These are phyloP conservation scores for Cantharis lateralis DNA, from an alignment of 2,888 invertebrate species.

Conservation along the genomic window DNA sequence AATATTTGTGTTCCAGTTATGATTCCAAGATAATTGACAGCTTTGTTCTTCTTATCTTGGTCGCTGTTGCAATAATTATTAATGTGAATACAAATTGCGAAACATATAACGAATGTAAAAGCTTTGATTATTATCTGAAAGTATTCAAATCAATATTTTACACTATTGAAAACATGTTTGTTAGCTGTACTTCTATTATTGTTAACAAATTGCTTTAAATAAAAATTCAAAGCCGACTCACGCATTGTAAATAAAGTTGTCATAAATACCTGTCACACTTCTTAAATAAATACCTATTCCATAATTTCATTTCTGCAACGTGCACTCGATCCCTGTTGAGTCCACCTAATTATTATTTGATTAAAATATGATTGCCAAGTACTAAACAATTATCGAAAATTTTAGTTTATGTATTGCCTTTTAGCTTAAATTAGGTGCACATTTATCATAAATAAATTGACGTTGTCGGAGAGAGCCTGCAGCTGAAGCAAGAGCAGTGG, in stretches of 20 bases:
- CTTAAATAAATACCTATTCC: background rate
- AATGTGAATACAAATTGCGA: background rate
- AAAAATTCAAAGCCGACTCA: background rate
- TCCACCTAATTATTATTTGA: too few relatives aligned
- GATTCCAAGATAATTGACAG: background rate
- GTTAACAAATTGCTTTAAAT: background rate
- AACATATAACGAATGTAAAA: background rate
- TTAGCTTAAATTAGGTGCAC: background rate
- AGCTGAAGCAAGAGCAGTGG: background rate
- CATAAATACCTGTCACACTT: background rate
- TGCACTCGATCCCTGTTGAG: background rate
- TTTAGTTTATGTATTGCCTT: background rate
- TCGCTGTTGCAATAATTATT: background rate
- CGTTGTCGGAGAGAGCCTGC: background rate
- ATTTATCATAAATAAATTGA: background rate
- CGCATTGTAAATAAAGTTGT: background rate
- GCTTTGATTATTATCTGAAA: background rate
- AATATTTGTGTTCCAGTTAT: background rate
- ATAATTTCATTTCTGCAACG: background rate
- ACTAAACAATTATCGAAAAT: background rate
- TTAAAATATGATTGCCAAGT: background rate
- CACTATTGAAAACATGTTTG: background rate
- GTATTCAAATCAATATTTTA: background rate
- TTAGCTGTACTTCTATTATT: background rate
- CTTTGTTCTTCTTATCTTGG: background rate